phyloP scores from a whole-genome alignment of 2,797 vertebrate species.

The Coregonus suidteri region DNA sequence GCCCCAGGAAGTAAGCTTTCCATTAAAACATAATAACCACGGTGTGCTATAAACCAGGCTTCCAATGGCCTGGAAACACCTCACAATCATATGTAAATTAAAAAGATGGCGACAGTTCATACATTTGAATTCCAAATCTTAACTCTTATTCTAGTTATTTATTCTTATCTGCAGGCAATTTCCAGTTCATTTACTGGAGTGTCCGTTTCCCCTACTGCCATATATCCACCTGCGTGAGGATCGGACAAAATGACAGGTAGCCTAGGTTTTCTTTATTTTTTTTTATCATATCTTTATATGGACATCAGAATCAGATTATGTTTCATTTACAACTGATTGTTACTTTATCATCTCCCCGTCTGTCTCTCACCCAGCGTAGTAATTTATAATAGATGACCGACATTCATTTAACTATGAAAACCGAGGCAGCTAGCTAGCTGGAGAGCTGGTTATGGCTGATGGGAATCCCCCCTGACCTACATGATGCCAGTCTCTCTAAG shows the following conservation, averaged over 20 bases:
- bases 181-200: constrained; percentile 40
- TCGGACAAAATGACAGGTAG: constrained; percentile 37
- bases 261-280: constrained; percentile 55
- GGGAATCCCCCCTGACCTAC: not conserved
- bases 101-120: constrained; percentile 53
- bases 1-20: constrained; percentile 32
- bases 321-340: constrained; percentile 31
- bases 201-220: constrained; percentile 38
- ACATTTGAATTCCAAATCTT: constrained; percentile 69
- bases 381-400: no score
- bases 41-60: constrained; percentile 45
- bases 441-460: not conserved
- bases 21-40: constrained; percentile 57
- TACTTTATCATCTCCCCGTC: constrained; percentile 35
- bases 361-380: not conserved
- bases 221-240: constrained; percentile 4
- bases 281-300: constrained; percentile 33
- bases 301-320: constrained; percentile 23
- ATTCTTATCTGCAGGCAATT: constrained; percentile 66
- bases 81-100: constrained; percentile 52
- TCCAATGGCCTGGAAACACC: constrained; percentile 53
- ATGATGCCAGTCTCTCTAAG: not conserved
- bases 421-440: no score
- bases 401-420: no score
- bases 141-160: constrained; percentile 58